Evolutionary conservation across 2,113 vertebrate species (phyloP), one percentile per base, ranked within the genome.

Genomic region (Cnemophilus loriae): DNA sequence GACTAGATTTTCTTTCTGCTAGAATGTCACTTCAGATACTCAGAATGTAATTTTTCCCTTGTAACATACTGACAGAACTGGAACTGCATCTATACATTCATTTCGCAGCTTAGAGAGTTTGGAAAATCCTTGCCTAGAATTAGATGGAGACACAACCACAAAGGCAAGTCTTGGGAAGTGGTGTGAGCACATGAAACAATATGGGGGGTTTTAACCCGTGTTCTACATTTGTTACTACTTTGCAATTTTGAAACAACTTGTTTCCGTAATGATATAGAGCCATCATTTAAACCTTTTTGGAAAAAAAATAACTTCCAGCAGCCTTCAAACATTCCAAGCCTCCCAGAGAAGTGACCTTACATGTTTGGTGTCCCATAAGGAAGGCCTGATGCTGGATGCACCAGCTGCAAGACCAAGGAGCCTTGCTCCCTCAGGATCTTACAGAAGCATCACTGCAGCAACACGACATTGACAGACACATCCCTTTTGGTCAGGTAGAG

Each of bases 131-230:
- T 79, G 60, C 35, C 52, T 84, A 30, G 24, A 78, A 55, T 27
- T 1, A 2, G n/a, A 49, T 16, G 49, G 84, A 95, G 46, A 61
- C 32, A 71, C 35, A 89, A 82, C 6, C n/a, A 84, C 15, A 84
- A 74, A 50, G 1, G 1, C 6, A 86, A 52, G 27, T 41, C 68
- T 53, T 26, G 22, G 47, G 8, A 90, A 85, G 50, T 13, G 11
- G 6, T 39, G 18, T 16, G 4, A 88, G 16, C 23, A 19, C 17
- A 41, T 11, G 15, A 87, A 69, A 53, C 9, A 55, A 20, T 4
- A 8, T 3, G 2, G 2, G 12, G 4, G 0, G 0, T 37, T 78
- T 52, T 33, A 77, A 44, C 4, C 17, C 1, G 7, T 17, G 20
- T 69, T 91, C 94, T 68, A 83, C 33, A 86, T 33, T 37, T 32